Evolutionary conservation across 2,888 invertebrate genomes (phyloP), one percentile per base, ranked within the genome.

Genomic region (Trachelus troglodyta): DNA sequence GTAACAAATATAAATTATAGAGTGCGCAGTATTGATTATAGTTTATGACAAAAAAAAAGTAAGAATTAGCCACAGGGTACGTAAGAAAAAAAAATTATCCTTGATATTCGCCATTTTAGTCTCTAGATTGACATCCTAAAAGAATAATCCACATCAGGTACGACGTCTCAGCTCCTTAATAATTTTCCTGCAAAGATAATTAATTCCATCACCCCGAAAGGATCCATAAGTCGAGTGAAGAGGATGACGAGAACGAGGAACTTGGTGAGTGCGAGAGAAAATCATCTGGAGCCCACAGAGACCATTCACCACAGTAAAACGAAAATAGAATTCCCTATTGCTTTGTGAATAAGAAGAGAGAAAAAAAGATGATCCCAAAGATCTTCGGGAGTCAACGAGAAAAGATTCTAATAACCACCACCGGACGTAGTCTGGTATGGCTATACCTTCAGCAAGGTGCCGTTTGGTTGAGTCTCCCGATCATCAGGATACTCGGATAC

Each of bases 401-500:
- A 40, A 15, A 15, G 15, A 40, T 40, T 40, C 33, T 30, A 23
- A 9, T 34, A 33, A 74, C 74, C 74, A 74, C 74, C 74, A 74
- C 74, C 74, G 35, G 34, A 33, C 30, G 31, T 69, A 33, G 33
- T 69, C 69, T 71, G 74, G 77, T 75, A 81, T 77, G 75, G 83
- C 77, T 84, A 85, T 92, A 92, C 93, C 93, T 93, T 90, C 81
- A 93, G 87, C 82, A 91, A 83, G 74, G 88, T 90, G 82, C 92
- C 92, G 73, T 92, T 91, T 40, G 92, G 90, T 77, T 88, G 83
- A 78, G 85, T 85, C 78, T 88, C 88, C 78, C 87, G 85, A 77
- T 88, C 90, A 69, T 85, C 87, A 69, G 89, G 90, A 79, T 87
- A 87, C 75, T 89, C 89, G 80, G 91, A 92, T 35, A 94, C 92